Percentiles rank a stretch among this genome's conserved stretches.
phyloP scores from a whole-genome alignment of 2,888 invertebrate genomes.

The Drosophila histrio region DNA sequence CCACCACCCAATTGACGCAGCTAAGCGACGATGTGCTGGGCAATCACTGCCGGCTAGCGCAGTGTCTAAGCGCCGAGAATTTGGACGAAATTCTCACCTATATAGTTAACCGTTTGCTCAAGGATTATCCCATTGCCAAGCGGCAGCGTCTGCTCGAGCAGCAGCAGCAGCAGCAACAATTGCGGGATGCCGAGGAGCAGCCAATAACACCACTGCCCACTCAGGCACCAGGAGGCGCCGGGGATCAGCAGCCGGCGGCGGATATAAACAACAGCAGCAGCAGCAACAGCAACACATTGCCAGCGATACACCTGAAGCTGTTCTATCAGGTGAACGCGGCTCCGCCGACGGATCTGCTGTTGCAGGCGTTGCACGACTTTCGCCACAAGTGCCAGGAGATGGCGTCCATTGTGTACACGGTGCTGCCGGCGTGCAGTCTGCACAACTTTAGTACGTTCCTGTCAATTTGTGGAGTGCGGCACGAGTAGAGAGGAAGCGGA shows the following conservation, averaged over 20 bases:
- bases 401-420: constrained; percentile 87
- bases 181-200: neutral
- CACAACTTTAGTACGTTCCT: constrained; percentile 93
- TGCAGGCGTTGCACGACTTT: constrained; percentile 84
- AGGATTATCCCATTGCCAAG: constrained; percentile 84
- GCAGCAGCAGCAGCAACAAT: neutral
- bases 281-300: constrained; percentile 75
- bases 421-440: constrained; percentile 91
- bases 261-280: neutral
- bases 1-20: constrained; percentile 84
- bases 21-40: constrained; percentile 83
- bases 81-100: constrained; percentile 86
- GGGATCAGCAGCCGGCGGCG: constrained; percentile 39
- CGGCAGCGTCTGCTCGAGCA: constrained; percentile 46
- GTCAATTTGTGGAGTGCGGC: constrained; percentile 92
- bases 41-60: constrained; percentile 81
- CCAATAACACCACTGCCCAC: constrained; percentile 53
- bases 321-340: constrained; percentile 89
- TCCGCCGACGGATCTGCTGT: constrained; percentile 84
- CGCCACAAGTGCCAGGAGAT: constrained; percentile 85
- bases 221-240: constrained; percentile 41
- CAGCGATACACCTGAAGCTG: constrained; percentile 90
- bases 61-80: constrained; percentile 85
- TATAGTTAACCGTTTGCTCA: constrained; percentile 85
- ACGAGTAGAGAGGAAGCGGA: constrained; percentile 85